These are phyloP conservation scores for Gymnoscopelus braueri DNA, from an alignment of 2,797 vertebrate species.

Conservation along the genomic window DNA sequence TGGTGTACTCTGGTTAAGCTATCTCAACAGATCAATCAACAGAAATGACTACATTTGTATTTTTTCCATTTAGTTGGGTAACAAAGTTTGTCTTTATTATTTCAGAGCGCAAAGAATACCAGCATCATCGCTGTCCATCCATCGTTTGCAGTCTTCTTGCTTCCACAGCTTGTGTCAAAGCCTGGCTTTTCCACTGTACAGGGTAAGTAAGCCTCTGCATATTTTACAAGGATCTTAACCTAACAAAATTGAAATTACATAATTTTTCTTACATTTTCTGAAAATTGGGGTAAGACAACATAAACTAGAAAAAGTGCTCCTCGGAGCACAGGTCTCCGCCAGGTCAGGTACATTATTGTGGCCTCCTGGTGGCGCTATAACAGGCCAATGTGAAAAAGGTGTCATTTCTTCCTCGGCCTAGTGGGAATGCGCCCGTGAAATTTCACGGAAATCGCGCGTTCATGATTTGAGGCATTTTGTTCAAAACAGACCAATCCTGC, in stretches of 20 bases:
- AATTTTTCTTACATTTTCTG: neutral
- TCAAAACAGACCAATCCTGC: no score
- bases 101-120: slow-evolving; percentile 68
- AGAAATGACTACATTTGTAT: neutral
- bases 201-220: slow-evolving; percentile 60
- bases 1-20: neutral
- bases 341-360: no score
- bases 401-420: no score
- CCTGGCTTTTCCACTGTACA: slow-evolving; percentile 78
- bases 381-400: no score
- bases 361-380: no score
- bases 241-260: neutral
- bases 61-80: neutral
- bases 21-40: no score
- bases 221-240: neutral
- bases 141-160: slow-evolving; percentile 69
- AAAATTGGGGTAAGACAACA: neutral
- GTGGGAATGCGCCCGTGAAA: no score
- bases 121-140: slow-evolving; percentile 78
- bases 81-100: slow-evolving; percentile 14
- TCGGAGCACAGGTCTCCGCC: no score
- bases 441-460: no score
- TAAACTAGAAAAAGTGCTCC: no score
- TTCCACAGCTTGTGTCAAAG: slow-evolving; percentile 74
- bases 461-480: no score